Base-by-base conservation (phyloP, 1,140 invertebrate species). In the Diprion similis region DNA sequence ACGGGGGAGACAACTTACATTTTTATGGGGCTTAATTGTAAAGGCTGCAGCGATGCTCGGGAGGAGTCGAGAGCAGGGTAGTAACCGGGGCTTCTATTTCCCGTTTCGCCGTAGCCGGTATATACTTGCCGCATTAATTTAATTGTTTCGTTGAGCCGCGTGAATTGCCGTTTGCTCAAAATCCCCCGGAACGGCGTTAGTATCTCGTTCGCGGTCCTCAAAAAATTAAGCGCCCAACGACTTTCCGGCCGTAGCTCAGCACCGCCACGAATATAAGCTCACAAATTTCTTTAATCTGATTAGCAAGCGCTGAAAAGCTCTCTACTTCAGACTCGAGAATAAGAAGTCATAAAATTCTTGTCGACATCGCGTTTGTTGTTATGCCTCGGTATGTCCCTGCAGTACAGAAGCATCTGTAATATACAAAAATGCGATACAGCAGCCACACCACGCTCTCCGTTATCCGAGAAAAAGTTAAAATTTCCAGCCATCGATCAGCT, bases 21-120 rank as follows among this genome's bases (percentile, higher is more conserved):
- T 77, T 80, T 80, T 80, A 80, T 78, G 71, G 76, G 47, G 74
- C 71, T 80, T 82, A 82, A 81, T 82, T 79, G 77, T 78, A 73
- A 81, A 76, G 73, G 24, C 24, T 37, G 24, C 24, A 37, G 24
- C 24, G 24, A 37, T 3, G 24, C 24, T 37, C 75, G 66, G 67
- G 76, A 71, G 71, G 68, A 72, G 65, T 71, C 68, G 76, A 59
- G 51, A 9, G 11, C 51, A 13, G 51, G 51, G 51, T 17, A 13
- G n/a, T 15, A 17, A 59, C 51, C 51, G 51, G 51, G 51, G n/a
- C 51, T 59, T 17, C 51, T 59, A 59, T 59, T 77, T 77, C 73
- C 77, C 70, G 48, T 75, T 75, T 71, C 73, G 68, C 66, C 59
- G 74, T 66, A 71, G 51, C 11, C 11, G 11, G 51, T 59, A 59